Percentiles rank a stretch among this genome's conserved stretches.
Evolutionary conservation across 2,888 invertebrate species (phyloP).

Genomic region (Cabera pusaria): DNA sequence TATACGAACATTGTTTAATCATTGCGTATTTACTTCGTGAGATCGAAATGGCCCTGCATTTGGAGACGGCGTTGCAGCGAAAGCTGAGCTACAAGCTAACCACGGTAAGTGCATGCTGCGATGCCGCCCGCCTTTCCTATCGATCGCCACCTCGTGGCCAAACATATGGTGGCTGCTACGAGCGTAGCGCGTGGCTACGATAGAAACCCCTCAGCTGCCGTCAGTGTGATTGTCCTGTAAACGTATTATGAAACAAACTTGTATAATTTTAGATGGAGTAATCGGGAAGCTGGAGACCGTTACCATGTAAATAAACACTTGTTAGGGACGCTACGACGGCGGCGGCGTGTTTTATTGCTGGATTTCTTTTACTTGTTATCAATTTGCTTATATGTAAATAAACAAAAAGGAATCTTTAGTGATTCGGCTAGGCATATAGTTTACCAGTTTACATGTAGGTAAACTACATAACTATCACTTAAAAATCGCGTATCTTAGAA

Average conservation of each 20-base stretch:
- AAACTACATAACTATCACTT: no score
- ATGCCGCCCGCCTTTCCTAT: constrained; percentile 62
- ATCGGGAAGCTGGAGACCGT: constrained; percentile 32
- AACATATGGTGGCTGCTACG: constrained; percentile 73
- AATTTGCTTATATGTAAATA: constrained; percentile 2
- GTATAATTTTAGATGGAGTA: constrained; percentile 31
- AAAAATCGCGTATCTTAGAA: no score
- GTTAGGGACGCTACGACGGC: constrained; percentile 51
- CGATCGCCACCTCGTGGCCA: constrained; percentile 72
- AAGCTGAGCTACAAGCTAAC: constrained; percentile 81
- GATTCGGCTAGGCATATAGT: background rate
- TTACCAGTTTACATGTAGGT: constrained; percentile 3
- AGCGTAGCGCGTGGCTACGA: constrained; percentile 54
- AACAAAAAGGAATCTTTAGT: background rate
- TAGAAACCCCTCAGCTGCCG: constrained; percentile 42
- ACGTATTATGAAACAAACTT: constrained; percentile 39
- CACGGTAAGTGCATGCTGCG: constrained; percentile 77
- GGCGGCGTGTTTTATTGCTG: constrained; percentile 26
- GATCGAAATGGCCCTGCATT: constrained; percentile 70
- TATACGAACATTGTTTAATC: constrained; percentile 47
- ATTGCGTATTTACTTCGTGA: constrained; percentile 42
- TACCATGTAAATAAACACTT: constrained; percentile 75
- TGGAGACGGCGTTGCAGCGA: constrained; percentile 79
- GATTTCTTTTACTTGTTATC: constrained; percentile 2
- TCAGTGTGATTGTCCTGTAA: constrained; percentile 39